A percentile compares a stretch with the other conserved stretches of the same genome.
Conservation (phyloP, 1,140 invertebrate species). For the Laupala kohalensis region DNA sequence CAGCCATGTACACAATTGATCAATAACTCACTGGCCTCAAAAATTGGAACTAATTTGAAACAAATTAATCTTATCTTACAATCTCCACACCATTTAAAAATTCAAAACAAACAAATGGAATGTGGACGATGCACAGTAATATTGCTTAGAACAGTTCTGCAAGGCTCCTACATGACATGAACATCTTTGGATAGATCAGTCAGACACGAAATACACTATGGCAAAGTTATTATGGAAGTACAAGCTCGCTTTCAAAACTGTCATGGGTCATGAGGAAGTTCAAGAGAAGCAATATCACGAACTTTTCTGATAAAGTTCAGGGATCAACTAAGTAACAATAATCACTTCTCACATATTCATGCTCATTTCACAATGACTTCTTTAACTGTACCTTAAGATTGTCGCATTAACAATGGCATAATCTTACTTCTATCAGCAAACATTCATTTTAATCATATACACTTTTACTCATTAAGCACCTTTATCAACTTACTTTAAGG, state of each 20-base stretch:
- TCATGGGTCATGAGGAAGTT: neutral
- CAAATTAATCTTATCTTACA: neutral
- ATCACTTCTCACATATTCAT: neutral
- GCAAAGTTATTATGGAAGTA: neutral
- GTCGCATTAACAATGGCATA: neutral
- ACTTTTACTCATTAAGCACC: neutral
- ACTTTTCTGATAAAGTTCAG: neutral
- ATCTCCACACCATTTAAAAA: neutral
- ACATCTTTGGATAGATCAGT: neutral
- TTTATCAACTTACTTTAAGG: neutral
- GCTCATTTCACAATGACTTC: neutral
- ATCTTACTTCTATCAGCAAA: neutral
- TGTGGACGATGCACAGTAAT: neutral
- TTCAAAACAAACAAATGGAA: neutral
- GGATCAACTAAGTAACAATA: neutral
- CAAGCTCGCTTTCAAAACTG: neutral
- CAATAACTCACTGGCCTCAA: neutral
- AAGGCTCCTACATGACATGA: neutral
- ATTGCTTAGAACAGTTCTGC: neutral
- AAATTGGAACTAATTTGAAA: neutral
- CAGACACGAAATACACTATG: neutral
- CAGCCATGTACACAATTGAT: neutral
- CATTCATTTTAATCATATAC: neutral
- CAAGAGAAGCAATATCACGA: neutral
- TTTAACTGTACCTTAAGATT: neutral